Evolutionary conservation across 2,797 vertebrate species (phyloP).

Genomic region (Esox lucius): DNA sequence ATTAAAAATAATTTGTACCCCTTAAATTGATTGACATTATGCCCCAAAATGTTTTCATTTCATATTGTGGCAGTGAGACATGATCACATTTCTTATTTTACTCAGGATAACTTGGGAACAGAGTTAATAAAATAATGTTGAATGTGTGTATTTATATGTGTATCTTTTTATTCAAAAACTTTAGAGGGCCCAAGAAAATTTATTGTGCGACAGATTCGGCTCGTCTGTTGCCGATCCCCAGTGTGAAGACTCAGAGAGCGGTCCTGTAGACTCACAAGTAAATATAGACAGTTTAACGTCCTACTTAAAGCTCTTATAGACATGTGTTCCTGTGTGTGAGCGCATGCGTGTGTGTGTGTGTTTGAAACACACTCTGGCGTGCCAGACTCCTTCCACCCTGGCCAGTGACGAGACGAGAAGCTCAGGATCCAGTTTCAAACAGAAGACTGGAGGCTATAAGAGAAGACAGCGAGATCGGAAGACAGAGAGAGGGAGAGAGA

Average conservation of each 20-base stretch:
- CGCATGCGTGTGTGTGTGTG: background rate
- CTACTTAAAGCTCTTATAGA: constrained; percentile 14
- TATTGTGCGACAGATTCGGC: too few relatives aligned
- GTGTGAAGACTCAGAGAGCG: constrained; percentile 39
- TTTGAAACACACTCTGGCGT: constrained; percentile 57
- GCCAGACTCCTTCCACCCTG: constrained; percentile 65
- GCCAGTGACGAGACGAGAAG: constrained; percentile 68
- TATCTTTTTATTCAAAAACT: too few relatives aligned
- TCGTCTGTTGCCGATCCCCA: too few relatives aligned
- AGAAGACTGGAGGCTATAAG: constrained; percentile 74
- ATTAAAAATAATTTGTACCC: too few relatives aligned
- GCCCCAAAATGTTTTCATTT: too few relatives aligned
- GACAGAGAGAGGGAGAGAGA: background rate
- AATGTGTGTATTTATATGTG: too few relatives aligned
- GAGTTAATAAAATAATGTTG: too few relatives aligned
- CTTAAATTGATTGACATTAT: too few relatives aligned
- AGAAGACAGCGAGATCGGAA: constrained; percentile 46
- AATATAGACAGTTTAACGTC: constrained; percentile 53
- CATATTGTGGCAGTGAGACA: too few relatives aligned
- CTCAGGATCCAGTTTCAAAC: constrained; percentile 87
- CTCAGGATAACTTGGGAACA: too few relatives aligned
- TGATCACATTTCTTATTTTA: too few relatives aligned
- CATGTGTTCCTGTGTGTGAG: constrained; percentile 10
- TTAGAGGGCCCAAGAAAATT: too few relatives aligned
- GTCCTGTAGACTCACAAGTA: constrained; percentile 32